Evolutionary conservation across 2,797 vertebrate genomes (phyloP), one percentile per base, ranked within the genome.

Genomic region (Chrosomus eos): DNA sequence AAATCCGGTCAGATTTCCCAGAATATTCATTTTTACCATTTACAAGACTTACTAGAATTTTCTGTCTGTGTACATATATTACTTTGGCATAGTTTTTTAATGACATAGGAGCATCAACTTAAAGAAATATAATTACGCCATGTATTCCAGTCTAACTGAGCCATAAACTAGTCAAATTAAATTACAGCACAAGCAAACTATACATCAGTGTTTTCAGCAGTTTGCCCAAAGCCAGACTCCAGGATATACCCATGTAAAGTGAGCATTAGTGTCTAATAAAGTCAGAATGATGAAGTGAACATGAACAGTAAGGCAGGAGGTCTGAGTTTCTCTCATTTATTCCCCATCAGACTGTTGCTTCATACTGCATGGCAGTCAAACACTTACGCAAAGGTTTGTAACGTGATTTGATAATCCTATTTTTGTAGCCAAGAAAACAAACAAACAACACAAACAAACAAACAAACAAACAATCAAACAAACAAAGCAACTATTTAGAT

Each of bases 281-380:
- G 62, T 48, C 31, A 53, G 79, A 80, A 67, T 70, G 82, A 82
- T 85, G 79, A 75, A 75, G 85, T 82, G 79, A 72, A 75, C 81
- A 88, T 85, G 53, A 71, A 85, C 40, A 18, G 38, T 26, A n/a
- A 84, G 62, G 85, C 82, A 86, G 79, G 85, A 88, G 79, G 82
- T 82, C 82, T 82, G 85, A 67, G 48, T 62, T 76, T 79, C 78
- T 68, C 53, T 84, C 68, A 72, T 82, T 87, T 85, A 43, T 16
- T 81, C 82, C 82, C 74, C 43, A 48, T 80, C 55, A 77, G 66
- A 79, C 58, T 58, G 77, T 64, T 81, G 81, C 73, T 72, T 43
- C 28, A 38, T 68, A 45, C 28, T 33, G 9, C 21, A 36, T 10
- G 60, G n/a, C 26, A 53, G 23, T 81, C 79, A 55, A 68, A 68